phyloP scores from a whole-genome alignment of 1,140 invertebrate genomes.

The Orchesella cincta region DNA sequence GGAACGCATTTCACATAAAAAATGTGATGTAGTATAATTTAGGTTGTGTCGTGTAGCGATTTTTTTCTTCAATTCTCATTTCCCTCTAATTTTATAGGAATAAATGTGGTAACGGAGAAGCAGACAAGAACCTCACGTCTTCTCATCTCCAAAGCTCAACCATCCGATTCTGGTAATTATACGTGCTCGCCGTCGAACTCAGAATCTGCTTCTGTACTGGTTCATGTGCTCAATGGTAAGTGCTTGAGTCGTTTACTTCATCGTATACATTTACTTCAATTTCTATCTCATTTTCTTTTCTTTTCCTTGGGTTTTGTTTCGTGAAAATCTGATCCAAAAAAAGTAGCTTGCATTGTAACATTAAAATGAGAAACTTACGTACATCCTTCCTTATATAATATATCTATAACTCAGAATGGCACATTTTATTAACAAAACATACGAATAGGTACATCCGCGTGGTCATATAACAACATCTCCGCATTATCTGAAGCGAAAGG shows the following conservation, averaged over 20 bases:
- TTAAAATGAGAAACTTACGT: no score
- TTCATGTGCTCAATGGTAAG: constrained; percentile 66
- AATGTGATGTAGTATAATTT: no score
- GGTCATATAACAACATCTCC: no score
- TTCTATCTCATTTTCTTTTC: background rate
- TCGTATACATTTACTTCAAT: background rate
- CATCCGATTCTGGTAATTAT: constrained; percentile 76
- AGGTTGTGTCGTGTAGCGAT: no score
- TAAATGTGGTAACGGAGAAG: constrained; percentile 83
- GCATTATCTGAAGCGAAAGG: constrained; percentile 3
- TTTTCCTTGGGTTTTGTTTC: background rate
- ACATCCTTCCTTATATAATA: no score
- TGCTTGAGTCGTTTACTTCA: constrained; percentile 31
- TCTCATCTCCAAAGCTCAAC: constrained; percentile 72
- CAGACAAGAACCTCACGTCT: constrained; percentile 78
- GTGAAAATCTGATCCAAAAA: background rate
- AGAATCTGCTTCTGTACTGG: constrained; percentile 63
- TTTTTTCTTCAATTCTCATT: background rate
- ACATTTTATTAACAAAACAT: background rate
- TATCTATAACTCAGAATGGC: no score
- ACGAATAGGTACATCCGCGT: no score
- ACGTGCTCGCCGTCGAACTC: constrained; percentile 74
- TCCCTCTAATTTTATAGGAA: constrained; percentile 57
- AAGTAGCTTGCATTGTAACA: no score
- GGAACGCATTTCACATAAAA: no score